A percentile compares a stretch with the other conserved stretches of the same genome.
These are phyloP conservation scores for Prolemur simus DNA, from an alignment of 2,113 vertebrate species.

Conservation along the genomic window DNA sequence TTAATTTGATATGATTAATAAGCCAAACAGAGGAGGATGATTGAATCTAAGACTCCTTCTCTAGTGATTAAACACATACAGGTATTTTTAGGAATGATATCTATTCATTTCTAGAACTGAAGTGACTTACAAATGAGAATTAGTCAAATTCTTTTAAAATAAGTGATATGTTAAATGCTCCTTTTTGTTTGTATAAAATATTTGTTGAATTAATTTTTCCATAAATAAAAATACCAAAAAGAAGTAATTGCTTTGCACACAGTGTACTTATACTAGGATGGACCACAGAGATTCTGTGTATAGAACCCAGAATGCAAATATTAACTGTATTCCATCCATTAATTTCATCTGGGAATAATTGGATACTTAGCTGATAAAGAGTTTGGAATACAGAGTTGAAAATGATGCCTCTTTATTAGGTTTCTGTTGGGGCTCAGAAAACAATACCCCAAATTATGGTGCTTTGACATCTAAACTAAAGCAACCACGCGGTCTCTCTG, in stretches of 20 bases:
- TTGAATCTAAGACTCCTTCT: slow-evolving; percentile 65
- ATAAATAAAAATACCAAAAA: slow-evolving; percentile 8
- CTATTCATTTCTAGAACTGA: slow-evolving; percentile 70
- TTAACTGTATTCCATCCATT: not conserved
- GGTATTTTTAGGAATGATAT: slow-evolving; percentile 57
- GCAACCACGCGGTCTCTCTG: not conserved
- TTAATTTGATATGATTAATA: slow-evolving; percentile 80
- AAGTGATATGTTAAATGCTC: not conserved
- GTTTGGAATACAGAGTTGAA: not conserved
- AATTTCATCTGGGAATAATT: not conserved
- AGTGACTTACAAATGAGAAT: slow-evolving; percentile 42
- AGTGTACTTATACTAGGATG: not conserved
- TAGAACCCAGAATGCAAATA: not conserved
- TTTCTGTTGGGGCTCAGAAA: not conserved
- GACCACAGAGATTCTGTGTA: not conserved
- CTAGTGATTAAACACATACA: slow-evolving; percentile 47
- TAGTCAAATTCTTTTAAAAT: not conserved
- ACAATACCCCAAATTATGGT: not conserved
- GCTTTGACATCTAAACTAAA: not conserved
- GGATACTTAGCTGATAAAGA: not conserved
- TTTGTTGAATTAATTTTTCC: not conserved
- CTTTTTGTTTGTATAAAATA: not conserved
- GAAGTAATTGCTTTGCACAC: not conserved
- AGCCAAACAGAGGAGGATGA: slow-evolving; percentile 67
- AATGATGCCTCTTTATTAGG: not conserved